Base-by-base conservation (phyloP, 92 coral and sea anemone genomes). In the Phenganax stokvisi region DNA sequence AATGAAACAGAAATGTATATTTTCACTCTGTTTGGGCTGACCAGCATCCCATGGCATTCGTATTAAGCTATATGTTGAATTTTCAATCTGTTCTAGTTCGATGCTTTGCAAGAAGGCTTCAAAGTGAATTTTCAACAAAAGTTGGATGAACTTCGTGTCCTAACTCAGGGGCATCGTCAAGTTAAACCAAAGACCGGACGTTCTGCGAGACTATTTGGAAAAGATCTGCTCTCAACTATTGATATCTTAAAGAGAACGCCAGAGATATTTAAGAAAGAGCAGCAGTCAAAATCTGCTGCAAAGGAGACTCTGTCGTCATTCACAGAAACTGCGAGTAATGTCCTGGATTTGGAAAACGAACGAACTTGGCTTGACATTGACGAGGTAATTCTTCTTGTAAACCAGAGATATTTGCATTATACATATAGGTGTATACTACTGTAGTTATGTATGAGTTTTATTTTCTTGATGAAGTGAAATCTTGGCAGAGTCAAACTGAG, bases 251-350 rank as follows among this genome's bases (percentile, higher is more conserved):
- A 69, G 16, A 16, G 83, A 54, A 65, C 74, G 12, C 54, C 31
- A 79, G n/a, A 10, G 7, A 63, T 79, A 0, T 79, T 79, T 8
- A 20, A 29, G 47, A 79, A 47, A n/a, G 62, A 54, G 44, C 9
- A 79, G 16, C 25, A 56, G 9, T 44, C 69, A 0, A 20, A 28
- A 31, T 44, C 27, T 0, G 1, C 65, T 10, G 80, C 80, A 27
- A 76, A 56, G 15, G 73, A 79, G 53, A 79, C 72, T 52, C 30
- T 65, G 8, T 6, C 60, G 0, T 55, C 83, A 10, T 79, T 63
- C 53, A 65, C 83, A 63, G 85, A 86, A 51, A 67, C 82, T 27
- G 85, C 79, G 3, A 86, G 89, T 51, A 86, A 86, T 70, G 65
- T 86, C 56, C 25, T 86, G 51, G 71, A 60, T 44, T 57, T 64